phyloP scores from a whole-genome alignment of 2,797 vertebrate genomes.

The Anguilla obscura region DNA sequence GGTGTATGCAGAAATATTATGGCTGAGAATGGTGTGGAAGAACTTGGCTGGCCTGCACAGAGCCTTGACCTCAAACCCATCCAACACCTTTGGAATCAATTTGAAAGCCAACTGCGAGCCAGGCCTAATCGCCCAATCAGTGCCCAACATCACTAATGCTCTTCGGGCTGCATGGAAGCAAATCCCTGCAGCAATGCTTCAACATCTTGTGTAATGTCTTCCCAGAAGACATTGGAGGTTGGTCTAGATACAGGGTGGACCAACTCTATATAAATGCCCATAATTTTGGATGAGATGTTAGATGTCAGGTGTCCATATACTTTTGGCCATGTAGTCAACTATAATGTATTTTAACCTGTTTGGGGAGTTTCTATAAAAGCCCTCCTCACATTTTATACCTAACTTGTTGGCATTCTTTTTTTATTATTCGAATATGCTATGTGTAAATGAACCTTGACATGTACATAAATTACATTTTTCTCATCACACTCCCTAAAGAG shows the following conservation, averaged over 20 bases:
- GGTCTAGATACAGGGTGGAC: neutral
- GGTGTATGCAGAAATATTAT: no score
- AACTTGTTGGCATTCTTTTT: neutral
- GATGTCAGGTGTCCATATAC: no score
- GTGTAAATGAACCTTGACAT: neutral
- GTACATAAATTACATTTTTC: conserved; percentile 50
- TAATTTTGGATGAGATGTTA: no score
- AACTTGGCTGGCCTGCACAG: no score
- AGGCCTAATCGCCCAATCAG: no score
- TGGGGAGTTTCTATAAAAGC: neutral
- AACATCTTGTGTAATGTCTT: no score
- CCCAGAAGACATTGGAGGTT: no score
- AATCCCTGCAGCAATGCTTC: no score
- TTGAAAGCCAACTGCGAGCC: neutral
- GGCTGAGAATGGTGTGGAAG: no score
- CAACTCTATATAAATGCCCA: neutral
- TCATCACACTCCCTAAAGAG: conserved; percentile 87
- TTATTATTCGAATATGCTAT: neutral
- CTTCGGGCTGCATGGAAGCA: no score
- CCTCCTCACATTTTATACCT: neutral
- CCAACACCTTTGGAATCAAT: neutral
- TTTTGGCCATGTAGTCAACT: no score
- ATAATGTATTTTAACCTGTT: conserved; percentile 1
- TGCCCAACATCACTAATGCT: no score
- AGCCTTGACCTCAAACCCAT: conserved; percentile 71